Base-by-base conservation (phyloP, 2,888 invertebrate species). In the Synanthedon myopaeformis region DNA sequence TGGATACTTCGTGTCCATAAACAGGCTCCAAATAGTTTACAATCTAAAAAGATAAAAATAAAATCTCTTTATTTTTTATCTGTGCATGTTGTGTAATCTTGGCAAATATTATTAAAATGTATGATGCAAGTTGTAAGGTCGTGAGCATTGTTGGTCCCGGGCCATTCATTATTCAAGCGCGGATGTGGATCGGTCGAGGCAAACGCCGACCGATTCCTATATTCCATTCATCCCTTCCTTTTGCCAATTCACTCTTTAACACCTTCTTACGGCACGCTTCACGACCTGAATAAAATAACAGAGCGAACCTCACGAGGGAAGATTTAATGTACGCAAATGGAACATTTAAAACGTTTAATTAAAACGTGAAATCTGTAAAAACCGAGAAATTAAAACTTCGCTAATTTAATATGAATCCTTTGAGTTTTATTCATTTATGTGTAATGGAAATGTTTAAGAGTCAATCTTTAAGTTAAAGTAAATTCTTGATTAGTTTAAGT, bases 191-290 rank as follows among this genome's bases (percentile, higher is more conserved):
- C 66, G 61, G 62, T 65, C 52, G 52, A 51, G 48, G 51, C 66
- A 64, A 66, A 60, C 66, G 63, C 72, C 67, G 59, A 70, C 67
- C 73, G 73, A 69, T 71, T 76, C 78, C 70, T 71, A 78, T 82
- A 78, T 79, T 78, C 78, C 77, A 81, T 82, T 80, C 75, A 82
- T 79, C 75, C 76, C 71, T 68, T 77, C 76, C 73, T 74, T 82
- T 78, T 74, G 72, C 76, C 78, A 73, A 78, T 83, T 83, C 80
- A 78, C 82, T 83, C 76, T 80, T 84, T 83, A 83, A 81, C 84
- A 84, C 84, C 82, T 84, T 78, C 79, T 81, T 80, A 83, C 74
- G 70, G 70, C 65, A 73, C 72, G 74, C 72, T 78, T 76, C 81
- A 77, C 74, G 72, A 67, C 65, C 69, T 84, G 82, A 85, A 85